Evolutionary conservation across 2,797 vertebrate genomes (phyloP).

Genomic region (Lithobates sylvaticus): DNA sequence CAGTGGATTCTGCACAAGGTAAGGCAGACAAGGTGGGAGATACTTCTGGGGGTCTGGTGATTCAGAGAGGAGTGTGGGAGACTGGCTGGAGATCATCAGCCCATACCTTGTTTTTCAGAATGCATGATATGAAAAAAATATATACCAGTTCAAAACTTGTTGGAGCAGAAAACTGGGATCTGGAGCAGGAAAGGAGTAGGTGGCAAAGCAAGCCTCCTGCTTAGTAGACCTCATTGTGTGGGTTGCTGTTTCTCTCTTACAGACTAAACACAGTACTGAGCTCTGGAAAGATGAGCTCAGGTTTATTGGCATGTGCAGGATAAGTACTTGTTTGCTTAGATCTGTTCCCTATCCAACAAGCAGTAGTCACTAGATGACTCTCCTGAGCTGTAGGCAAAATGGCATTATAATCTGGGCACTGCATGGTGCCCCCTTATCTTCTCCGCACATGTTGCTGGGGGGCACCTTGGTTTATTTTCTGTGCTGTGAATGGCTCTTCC

Average conservation of each 20-base stretch:
- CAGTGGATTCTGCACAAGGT: constrained; percentile 63
- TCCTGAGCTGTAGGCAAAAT: neutral
- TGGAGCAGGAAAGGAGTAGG: constrained; percentile 32
- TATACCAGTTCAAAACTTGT: constrained; percentile 20
- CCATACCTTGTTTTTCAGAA: constrained; percentile 34
- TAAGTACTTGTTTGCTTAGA: constrained; percentile 19
- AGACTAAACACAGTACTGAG: constrained; percentile 44
- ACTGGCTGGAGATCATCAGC: neutral
- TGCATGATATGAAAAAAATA: neutral
- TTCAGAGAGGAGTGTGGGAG: constrained; percentile 17
- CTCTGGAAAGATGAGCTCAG: constrained; percentile 52
- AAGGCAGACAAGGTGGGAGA: constrained; percentile 24
- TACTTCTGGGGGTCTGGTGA: neutral
- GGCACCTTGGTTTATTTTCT: too few relatives aligned
- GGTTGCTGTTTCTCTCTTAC: constrained; percentile 12
- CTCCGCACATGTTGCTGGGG: too few relatives aligned
- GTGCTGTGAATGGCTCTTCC: too few relatives aligned
- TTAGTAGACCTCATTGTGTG: constrained; percentile 43
- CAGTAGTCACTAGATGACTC: constrained; percentile 18
- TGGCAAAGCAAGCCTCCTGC: constrained; percentile 30
- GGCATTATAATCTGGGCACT: too few relatives aligned
- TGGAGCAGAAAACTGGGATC: constrained; percentile 28
- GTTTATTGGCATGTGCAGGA: constrained; percentile 17
- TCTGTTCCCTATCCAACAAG: neutral
- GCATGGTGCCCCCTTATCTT: too few relatives aligned